Base-by-base conservation (phyloP, 2,113 vertebrate species). In the Helogale parvula region DNA sequence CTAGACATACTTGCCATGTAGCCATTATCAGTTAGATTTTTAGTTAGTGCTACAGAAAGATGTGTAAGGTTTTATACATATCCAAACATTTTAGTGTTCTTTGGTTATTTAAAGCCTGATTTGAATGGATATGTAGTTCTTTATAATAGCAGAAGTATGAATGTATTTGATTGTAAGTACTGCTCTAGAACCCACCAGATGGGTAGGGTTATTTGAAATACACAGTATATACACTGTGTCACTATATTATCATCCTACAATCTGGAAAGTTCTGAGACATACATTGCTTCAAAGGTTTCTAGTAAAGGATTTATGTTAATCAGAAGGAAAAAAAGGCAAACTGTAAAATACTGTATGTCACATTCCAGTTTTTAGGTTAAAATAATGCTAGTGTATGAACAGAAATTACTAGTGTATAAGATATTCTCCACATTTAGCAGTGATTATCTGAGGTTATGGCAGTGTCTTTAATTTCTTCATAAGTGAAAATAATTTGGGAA, bases 121-220 rank as follows among this genome's bases (percentile, higher is more conserved):
- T 27, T 82, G 83, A 88, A 10, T 54, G 35, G 35, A 19, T 60
- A 47, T 47, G 60, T 57, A 16, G 15, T 68, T 83, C 52, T 65
- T 96, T 74, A n/a, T 68, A 68, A 93, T 83, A 83, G 68, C 41
- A 87, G 47, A 82, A 88, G 52, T 86, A n/a, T 27, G 71, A 63
- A 33, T 60, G 60, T 90, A 47, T 91, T 38, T 95, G 27, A 54
- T 95, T 41, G 60, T 5, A 72, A 11, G 41, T 65, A 54, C 72
- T 54, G 7, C 15, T 66, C 10, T 81, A 45, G 83, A 65, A 72
- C 50, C 5, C 14, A 41, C 15, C 4, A 1, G 41, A 31, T 47
- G 12, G 8, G 47, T 88, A n/a, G 77, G 29, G 66, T 63, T 79
- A 52, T 74, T 93, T 90, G 80, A 77, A 76, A 68, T 69, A 54